These are phyloP conservation scores for Linnaemya tessellans DNA, from an alignment of 2,888 invertebrate genomes.

Conservation along the genomic window DNA sequence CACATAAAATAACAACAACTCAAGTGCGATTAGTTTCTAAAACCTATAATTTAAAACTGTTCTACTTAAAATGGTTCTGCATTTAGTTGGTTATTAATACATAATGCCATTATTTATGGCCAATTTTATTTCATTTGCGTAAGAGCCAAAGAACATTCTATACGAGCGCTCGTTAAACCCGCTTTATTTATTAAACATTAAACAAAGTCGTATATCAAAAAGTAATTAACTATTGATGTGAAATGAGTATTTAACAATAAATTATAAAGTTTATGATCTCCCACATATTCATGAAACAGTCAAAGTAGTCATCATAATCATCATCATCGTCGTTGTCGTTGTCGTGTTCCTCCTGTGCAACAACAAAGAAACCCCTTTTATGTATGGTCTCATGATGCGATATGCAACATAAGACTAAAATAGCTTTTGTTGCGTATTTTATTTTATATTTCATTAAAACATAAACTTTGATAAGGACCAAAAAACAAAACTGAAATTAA, in stretches of 20 bases:
- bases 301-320: slow-evolving; percentile 39
- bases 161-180: slow-evolving; percentile 34
- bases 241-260: slow-evolving; percentile 66
- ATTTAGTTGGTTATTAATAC: slow-evolving; percentile 37
- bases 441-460: slow-evolving; percentile 68
- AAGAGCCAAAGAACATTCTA: slow-evolving; percentile 8
- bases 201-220: slow-evolving; percentile 66
- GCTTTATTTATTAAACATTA: slow-evolving; percentile 64
- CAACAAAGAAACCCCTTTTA: slow-evolving; percentile 28
- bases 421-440: slow-evolving; percentile 50
- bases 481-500: slow-evolving; percentile 31
- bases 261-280: slow-evolving; percentile 72
- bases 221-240: slow-evolving; percentile 70
- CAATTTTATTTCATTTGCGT: slow-evolving; percentile 38
- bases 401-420: neutral
- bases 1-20: neutral
- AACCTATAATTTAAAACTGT: slow-evolving; percentile 5
- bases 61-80: slow-evolving; percentile 31
- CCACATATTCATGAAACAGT: slow-evolving; percentile 66
- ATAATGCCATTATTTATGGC: slow-evolving; percentile 44
- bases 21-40: neutral
- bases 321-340: slow-evolving; percentile 8
- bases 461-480: slow-evolving; percentile 68
- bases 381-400: slow-evolving; percentile 44
- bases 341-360: slow-evolving; percentile 19